Base-by-base conservation (phyloP, 2,888 invertebrate genomes). In the Tetropium fuscum region DNA sequence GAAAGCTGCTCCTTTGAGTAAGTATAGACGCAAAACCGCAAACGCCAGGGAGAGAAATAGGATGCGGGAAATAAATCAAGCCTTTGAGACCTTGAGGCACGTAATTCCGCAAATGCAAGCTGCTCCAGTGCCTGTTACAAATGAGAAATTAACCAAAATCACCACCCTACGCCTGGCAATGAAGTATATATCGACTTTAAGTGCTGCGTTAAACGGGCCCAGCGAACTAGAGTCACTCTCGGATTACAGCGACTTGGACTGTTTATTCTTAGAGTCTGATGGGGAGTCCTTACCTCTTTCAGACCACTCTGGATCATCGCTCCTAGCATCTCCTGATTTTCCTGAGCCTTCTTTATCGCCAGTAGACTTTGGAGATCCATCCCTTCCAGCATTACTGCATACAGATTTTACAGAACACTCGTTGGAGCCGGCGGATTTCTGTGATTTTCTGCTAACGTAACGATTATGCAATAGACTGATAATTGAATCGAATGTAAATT, bases 41-140 rank as follows among this genome's bases (percentile, higher is more conserved):
- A 96, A 95, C 83, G 94, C 94, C 0, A 83, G 95, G 20, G 95
- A 96, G 76, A 82, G 95, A 22, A 90, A 90, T 67, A 86, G 95
- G 54, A 95, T 95, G 95, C 85, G 92, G 44, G 95, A 95, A 79
- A 95, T 96, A 71, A 96, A 96, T 82, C 86, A 88, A 60, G 95
- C 95, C 0, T 96, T 95, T 81, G 95, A 95, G 77, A 87, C 89
- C 1, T 84, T 96, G 5, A 85, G 94, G 16, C 85, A 87, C 10
- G 92, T 90, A 16, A 90, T 96, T 7, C 95, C 95, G 4, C 84
- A 86, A 3, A 85, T 86, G 47, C 76, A 75, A 66, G 71, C 73
- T 56, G 73, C 78, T 79, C 82, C 18, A 54, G 80, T 81, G 4
- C 84, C 72, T 76, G 68, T 85, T 76, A 83, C 91, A 32, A 89